These are phyloP conservation scores for Lasioglossum marginatum DNA, from an alignment of 2,888 invertebrate species.

Conservation along the genomic window DNA sequence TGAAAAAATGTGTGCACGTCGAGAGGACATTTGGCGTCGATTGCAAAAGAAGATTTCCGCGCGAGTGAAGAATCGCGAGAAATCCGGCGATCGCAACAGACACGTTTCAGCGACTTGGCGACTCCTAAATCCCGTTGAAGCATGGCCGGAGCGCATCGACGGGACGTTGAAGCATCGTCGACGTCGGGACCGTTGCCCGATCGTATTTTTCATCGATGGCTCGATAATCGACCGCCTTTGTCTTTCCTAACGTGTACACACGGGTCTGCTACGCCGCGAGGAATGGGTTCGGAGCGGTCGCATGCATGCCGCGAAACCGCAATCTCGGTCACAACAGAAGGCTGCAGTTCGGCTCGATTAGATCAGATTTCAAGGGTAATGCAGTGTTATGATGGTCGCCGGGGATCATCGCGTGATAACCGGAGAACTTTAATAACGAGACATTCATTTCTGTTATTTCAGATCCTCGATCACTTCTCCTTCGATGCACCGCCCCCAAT, in stretches of 20 bases:
- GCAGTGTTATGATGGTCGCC: conserved; percentile 33
- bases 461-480: not conserved
- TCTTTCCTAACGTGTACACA: conserved; percentile 51
- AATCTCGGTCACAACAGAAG: conserved; percentile 56
- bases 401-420: conserved; percentile 25
- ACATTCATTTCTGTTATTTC: not conserved
- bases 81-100: not conserved
- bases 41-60: not conserved
- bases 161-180: conserved; percentile 55
- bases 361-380: conserved; percentile 62
- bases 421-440: not conserved
- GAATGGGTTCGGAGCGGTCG: conserved; percentile 24
- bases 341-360: conserved; percentile 58
- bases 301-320: conserved; percentile 57
- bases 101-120: conserved; percentile 38
- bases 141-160: conserved; percentile 44
- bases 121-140: conserved; percentile 41
- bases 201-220: conserved; percentile 58
- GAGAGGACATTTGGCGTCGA: not conserved
- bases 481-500: not conserved
- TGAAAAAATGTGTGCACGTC: not conserved
- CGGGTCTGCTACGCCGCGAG: not conserved
- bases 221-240: conserved; percentile 60
- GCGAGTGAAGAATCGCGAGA: not conserved
- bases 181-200: conserved; percentile 13